Evolutionary conservation across 2,113 vertebrate genomes (phyloP).

Genomic region (Entomyzon cyanotis): DNA sequence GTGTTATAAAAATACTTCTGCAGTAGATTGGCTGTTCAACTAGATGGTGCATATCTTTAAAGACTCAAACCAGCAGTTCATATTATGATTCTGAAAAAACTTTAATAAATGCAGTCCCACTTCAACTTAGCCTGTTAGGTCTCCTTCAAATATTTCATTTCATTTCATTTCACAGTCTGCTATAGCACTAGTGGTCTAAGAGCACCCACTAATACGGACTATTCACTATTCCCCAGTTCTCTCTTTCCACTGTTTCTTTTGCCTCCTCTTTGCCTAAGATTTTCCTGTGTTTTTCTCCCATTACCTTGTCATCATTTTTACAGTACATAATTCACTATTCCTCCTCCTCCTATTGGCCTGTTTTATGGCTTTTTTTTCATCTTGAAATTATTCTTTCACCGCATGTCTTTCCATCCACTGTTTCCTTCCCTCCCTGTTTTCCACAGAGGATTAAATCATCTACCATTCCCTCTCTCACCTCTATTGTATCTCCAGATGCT

Average conservation of each 20-base stretch:
- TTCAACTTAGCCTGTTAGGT: neutral
- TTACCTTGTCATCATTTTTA: neutral
- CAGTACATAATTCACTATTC: conserved; percentile 11
- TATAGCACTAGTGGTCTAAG: neutral
- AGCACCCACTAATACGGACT: neutral
- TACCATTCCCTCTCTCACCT: neutral
- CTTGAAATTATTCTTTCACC: neutral
- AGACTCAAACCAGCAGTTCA: neutral
- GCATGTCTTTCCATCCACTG: neutral
- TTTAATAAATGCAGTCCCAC: neutral
- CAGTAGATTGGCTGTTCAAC: neutral
- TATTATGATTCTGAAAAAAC: neutral
- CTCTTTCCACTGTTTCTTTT: neutral
- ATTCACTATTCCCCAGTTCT: neutral
- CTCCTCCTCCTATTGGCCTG: neutral
- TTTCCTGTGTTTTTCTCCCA: conserved; percentile 2
- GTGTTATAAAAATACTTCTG: neutral
- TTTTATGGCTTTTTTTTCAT: neutral
- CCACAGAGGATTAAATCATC: neutral
- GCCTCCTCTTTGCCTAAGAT: neutral
- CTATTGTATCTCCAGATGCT: neutral
- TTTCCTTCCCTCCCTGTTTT: neutral
- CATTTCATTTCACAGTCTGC: neutral
- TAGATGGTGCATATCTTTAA: neutral
- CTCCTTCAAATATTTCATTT: neutral